Evolutionary conservation across 2,797 vertebrate genomes (phyloP).

Genomic region (Streptopelia turtur): DNA sequence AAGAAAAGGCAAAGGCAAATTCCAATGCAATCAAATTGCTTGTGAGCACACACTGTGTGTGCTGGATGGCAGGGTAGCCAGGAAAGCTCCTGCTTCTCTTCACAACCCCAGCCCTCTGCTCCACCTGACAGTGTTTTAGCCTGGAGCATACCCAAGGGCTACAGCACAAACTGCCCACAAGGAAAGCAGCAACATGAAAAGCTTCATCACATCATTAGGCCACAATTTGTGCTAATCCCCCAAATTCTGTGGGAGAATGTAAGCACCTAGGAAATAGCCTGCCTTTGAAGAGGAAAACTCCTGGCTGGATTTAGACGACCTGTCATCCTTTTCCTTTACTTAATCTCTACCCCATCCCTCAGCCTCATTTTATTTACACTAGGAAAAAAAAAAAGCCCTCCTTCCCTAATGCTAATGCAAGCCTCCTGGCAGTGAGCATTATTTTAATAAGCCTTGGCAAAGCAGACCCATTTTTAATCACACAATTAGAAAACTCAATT

Average conservation of each 20-base stretch:
- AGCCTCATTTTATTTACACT: not conserved
- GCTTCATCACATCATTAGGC: constrained; percentile 60
- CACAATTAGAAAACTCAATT: not conserved
- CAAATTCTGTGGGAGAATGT: constrained; percentile 20
- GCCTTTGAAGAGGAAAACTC: constrained; percentile 11
- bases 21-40: not conserved
- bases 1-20: not conserved
- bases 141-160: constrained; percentile 46
- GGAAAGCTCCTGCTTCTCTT: not conserved
- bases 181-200: constrained; percentile 55
- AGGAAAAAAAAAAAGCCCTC: not conserved
- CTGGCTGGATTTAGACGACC: not conserved
- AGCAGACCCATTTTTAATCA: constrained; percentile 1
- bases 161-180: constrained; percentile 47
- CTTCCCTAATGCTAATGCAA: not conserved
- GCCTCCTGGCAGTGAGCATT: not conserved
- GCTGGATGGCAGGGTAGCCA: not conserved
- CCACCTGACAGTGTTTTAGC: constrained; percentile 47
- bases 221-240: constrained; percentile 45
- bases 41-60: not conserved
- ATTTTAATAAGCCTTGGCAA: constrained; percentile 35
- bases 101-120: not conserved
- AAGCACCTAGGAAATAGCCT: constrained; percentile 18
- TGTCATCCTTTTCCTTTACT: constrained; percentile 20
- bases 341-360: not conserved